Base-by-base conservation (phyloP, 2,888 invertebrate genomes). In the Agrochola macilenta region DNA sequence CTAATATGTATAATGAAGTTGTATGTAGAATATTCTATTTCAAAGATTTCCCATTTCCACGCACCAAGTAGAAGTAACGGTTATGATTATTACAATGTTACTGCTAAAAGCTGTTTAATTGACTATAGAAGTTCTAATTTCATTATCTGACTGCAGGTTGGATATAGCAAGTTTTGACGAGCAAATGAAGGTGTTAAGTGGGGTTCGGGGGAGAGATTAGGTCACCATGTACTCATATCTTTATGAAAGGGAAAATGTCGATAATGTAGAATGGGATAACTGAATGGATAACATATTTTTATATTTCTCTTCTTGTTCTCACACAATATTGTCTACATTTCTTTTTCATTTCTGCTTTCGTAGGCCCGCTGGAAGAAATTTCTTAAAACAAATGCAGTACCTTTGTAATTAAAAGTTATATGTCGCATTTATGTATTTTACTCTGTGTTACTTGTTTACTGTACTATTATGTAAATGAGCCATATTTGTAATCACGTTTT, bases 101-200 rank as follows among this genome's bases (percentile, higher is more conserved):
- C 35, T 76, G 64, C 54, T 81, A 65, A 76, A 57, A 68, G 72
- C 76, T 69, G 69, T 76, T n/a, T 76, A 43, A 81, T 17, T 64
- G n/a, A 52, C 35, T 39, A 11, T 30, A n/a, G 54, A 69, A 81
- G 39, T 54, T 63, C 64, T 43, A 49, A 58, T 78, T 65, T 78
- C 30, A 78, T 68, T 66, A 81, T 39, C 43, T 61, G 46, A 74
- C 26, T 64, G 80, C 58, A 74, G 68, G 20, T 52, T 49, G n/a
- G 43, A 52, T 49, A 20, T 66, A 54, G 17, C 64, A 60, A 65
- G 14, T 77, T n/a, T 52, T 23, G 17, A 30, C 11, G 60, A 26
- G 46, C 35, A 46, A 54, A 71, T 71, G 65, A 60, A 26, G 12
- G 14, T 26, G 14, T 66, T 71, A n/a, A 71, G 64, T 52, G 17